Evolutionary conservation across 2,888 invertebrate species (phyloP).

Genomic region (Drosophila paucipuncta): DNA sequence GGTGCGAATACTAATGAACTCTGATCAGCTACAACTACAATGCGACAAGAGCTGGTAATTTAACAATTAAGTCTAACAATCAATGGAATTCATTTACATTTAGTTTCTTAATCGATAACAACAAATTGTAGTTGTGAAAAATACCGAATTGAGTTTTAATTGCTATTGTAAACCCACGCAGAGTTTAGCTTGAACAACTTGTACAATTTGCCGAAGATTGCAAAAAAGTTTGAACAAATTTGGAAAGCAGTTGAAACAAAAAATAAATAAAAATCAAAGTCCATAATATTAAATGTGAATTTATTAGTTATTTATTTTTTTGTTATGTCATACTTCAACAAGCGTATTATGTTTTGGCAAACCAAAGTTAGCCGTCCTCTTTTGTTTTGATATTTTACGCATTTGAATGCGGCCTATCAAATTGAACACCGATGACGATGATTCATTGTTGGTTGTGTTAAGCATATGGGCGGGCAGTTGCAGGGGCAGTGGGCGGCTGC

Average conservation of each 20-base stretch:
- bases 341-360: slow-evolving; percentile 4
- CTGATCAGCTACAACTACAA: slow-evolving; percentile 25
- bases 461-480: too few species aligned
- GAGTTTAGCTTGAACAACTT: slow-evolving; percentile 20
- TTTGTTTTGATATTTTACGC: slow-evolving; percentile 22
- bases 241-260: not conserved
- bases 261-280: slow-evolving; percentile 6
- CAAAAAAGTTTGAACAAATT: slow-evolving; percentile 6
- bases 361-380: not conserved
- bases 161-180: slow-evolving; percentile 1
- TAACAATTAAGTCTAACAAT: not conserved
- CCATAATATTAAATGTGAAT: not conserved
- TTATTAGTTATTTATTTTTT: not conserved
- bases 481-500: not conserved
- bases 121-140: slow-evolving; percentile 14
- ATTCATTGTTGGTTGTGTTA: slow-evolving; percentile 31
- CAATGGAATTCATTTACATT: not conserved
- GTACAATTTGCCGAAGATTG: slow-evolving; percentile 1
- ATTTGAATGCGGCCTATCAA: slow-evolving; percentile 44
- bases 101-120: not conserved
- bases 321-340: not conserved
- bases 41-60: slow-evolving; percentile 6
- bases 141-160: not conserved
- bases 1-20: slow-evolving; percentile 41
- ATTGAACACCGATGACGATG: slow-evolving; percentile 41